phyloP scores from a whole-genome alignment of 2,888 invertebrate species.

The Epistrophella euchroma region DNA sequence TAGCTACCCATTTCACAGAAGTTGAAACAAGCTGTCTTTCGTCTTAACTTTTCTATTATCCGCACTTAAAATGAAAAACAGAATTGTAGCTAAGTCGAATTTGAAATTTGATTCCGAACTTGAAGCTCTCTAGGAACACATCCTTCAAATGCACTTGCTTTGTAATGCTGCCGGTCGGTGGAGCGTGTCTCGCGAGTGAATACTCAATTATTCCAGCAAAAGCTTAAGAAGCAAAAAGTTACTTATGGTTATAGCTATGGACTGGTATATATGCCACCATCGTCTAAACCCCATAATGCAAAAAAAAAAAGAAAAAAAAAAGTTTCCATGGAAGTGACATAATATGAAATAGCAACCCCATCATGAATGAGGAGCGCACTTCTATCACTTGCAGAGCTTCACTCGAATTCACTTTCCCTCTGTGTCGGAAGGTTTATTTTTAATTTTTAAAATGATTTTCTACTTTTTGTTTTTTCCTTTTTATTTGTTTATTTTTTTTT shows the following conservation, averaged over 20 bases:
- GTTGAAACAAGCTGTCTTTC: background rate
- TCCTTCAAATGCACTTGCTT: constrained; percentile 38
- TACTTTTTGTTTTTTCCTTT: background rate
- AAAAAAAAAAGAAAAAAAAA: constrained; percentile 39
- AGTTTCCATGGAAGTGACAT: constrained; percentile 39
- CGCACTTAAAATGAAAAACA: constrained; percentile 11
- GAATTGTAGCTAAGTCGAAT: constrained; percentile 30
- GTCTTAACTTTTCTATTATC: constrained; percentile 19
- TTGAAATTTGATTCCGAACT: constrained; percentile 62
- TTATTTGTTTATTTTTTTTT: constrained; percentile 18
- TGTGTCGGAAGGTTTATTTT: constrained; percentile 29
- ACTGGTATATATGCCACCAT: background rate
- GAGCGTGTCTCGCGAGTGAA: constrained; percentile 43
- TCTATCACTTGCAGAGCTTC: constrained; percentile 69
- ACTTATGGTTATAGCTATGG: background rate
- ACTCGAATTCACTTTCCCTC: constrained; percentile 48
- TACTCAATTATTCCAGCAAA: constrained; percentile 65
- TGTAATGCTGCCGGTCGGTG: background rate
- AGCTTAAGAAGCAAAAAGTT: constrained; percentile 29
- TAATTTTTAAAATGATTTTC: constrained; percentile 32
- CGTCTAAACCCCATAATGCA: background rate
- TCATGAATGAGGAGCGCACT: constrained; percentile 15
- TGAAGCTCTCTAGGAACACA: constrained; percentile 9
- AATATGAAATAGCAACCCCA: constrained; percentile 25
- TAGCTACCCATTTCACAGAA: background rate